A percentile compares a stretch with the other conserved stretches of the same genome.
phyloP scores from a whole-genome alignment of 2,888 invertebrate species.

The Drosophila subsilvestris region DNA sequence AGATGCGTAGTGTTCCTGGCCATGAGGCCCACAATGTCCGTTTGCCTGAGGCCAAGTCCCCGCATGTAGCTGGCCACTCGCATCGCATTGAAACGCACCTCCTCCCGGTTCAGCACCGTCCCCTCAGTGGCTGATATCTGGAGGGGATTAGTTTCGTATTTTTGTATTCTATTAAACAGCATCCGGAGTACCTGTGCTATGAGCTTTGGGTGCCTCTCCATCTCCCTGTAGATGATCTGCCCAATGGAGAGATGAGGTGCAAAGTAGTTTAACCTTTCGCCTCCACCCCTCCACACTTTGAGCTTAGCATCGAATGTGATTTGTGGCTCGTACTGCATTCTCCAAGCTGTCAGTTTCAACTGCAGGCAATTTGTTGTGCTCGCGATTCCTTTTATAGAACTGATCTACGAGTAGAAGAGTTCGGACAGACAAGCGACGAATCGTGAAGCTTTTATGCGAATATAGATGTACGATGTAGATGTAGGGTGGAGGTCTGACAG shows the following conservation, averaged over 20 bases:
- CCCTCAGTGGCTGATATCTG: slow-evolving; percentile 62
- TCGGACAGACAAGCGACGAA: too few relatives aligned
- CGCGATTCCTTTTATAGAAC: background rate
- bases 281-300: slow-evolving; percentile 61
- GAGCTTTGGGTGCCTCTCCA: slow-evolving; percentile 53
- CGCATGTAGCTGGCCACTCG: slow-evolving; percentile 59
- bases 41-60: slow-evolving; percentile 48
- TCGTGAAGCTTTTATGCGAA: too few relatives aligned
- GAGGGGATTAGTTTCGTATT: too few relatives aligned
- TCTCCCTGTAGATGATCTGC: slow-evolving; percentile 53
- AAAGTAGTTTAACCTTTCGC: slow-evolving; percentile 23
- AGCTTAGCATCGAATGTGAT: slow-evolving; percentile 33
- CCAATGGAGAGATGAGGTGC: slow-evolving; percentile 58
- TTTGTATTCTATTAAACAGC: too few relatives aligned
- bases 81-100: slow-evolving; percentile 53
- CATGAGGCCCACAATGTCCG: slow-evolving; percentile 64
- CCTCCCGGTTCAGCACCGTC: slow-evolving; percentile 47
- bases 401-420: background rate
- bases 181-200: slow-evolving; percentile 30
- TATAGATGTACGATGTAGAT: too few relatives aligned
- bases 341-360: background rate
- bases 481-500: background rate
- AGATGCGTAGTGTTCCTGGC: slow-evolving; percentile 66
- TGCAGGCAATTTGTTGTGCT: background rate
- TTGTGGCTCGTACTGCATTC: slow-evolving; percentile 34